Base-by-base conservation (phyloP, 2,888 invertebrate genomes). In the Cacoxenus indagator region DNA sequence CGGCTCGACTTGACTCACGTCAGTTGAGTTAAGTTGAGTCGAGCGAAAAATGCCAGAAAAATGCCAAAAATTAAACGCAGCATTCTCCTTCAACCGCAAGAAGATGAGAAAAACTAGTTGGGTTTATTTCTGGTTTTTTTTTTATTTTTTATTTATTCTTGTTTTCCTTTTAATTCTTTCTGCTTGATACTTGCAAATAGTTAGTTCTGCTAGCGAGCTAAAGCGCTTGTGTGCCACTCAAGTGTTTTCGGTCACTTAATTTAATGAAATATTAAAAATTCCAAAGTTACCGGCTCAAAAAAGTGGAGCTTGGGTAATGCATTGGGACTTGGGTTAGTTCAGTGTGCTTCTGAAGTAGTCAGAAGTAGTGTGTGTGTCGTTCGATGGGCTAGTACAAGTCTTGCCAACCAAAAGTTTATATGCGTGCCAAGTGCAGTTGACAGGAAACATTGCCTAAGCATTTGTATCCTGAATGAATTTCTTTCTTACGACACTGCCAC, bases 231-330 rank as follows among this genome's bases (percentile, higher is more conserved):
- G 75, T 76, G 81, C 80, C 83, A 78, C 79, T 82, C 81, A 75
- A 80, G 81, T 76, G 83, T 76, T 81, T 80, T 83, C 70, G 67
- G 81, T 81, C 84, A 86, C 87, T 87, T 85, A 85, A 87, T 86
- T 87, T 85, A 86, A 86, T 87, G 87, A 87, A 87, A 87, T 87
- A 86, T 87, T 85, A 85, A 86, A 86, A 86, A 85, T 85, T 86
- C 85, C 74, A 61, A 54, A 74, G 65, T 48, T 29, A 57, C 67
- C 19, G 19, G 64, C 17, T 26, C 19, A 57, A 43, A 48, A 71
- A 71, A 67, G 64, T 61, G 59, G 55, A 46, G 17, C n/a, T n/a
- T n/a, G n/a, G 48, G 3, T 51, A 8, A 8, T n/a, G 5, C 17
- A 51, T 22, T 17, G 9, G 19, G 19, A 51, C 19, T 51, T 51